Conservation (phyloP, 53 echinoderm and acorn worm genomes). For the Paelopatides confundens region DNA sequence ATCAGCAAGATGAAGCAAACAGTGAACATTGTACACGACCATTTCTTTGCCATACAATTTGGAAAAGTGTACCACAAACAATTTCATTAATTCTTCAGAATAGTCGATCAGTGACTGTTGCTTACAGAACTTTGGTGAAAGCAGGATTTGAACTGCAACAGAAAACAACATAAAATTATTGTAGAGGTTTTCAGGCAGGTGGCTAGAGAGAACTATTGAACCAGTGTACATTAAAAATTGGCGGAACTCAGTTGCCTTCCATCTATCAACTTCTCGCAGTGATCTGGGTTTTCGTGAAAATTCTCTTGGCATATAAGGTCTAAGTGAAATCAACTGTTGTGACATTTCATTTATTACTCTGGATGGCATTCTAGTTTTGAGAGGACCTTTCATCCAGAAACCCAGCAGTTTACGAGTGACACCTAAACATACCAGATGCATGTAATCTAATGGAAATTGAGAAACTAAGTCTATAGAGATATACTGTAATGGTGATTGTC, state of each 20-base stretch:
- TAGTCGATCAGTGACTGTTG: not conserved
- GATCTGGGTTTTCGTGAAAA: no score
- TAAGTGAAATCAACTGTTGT: no score
- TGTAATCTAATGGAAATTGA: constrained; percentile 68
- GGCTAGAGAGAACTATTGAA: not conserved
- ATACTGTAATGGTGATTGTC: constrained; percentile 48
- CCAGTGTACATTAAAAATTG: constrained; percentile 41
- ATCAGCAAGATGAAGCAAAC: constrained; percentile 37
- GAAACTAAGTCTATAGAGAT: constrained; percentile 64
- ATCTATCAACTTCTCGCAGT: constrained; percentile 36
- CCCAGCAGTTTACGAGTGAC: constrained; percentile 59
- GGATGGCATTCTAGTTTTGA: no score
- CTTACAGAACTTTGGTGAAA: not conserved
- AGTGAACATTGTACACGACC: constrained; percentile 40
- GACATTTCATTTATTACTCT: no score
- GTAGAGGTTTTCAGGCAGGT: not conserved
- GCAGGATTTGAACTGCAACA: constrained; percentile 22
- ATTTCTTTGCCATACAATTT: constrained; percentile 41
- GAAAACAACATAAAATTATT: constrained; percentile 1
- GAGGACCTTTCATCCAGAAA: constrained; percentile 72
- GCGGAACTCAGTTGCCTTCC: constrained; percentile 55
- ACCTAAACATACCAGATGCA: constrained; percentile 69
- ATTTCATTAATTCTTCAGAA: no score
- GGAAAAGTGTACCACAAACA: constrained; percentile 10
- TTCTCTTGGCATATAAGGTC: no score